Conservation (phyloP, 2,888 invertebrate genomes). For the Alloplasta piceator region DNA sequence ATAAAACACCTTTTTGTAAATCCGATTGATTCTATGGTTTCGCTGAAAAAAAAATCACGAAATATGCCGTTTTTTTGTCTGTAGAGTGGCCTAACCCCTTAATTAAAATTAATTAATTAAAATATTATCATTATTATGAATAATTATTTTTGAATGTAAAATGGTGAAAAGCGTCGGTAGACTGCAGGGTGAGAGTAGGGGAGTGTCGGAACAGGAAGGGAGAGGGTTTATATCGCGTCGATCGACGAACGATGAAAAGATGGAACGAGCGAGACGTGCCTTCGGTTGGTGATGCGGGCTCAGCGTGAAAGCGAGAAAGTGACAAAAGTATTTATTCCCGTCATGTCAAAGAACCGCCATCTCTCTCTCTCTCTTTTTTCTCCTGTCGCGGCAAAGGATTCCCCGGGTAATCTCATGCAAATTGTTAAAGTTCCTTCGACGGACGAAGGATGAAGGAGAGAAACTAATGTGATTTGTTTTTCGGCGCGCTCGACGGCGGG, state of each 20-base stretch:
- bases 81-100: too few species aligned
- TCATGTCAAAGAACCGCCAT: constrained; percentile 64
- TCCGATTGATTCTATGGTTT: too few species aligned
- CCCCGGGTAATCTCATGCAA: constrained; percentile 78
- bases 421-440: constrained; percentile 78
- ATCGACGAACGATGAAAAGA: constrained; percentile 51
- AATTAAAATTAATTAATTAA: too few species aligned
- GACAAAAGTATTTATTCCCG: constrained; percentile 75
- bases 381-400: constrained; percentile 53
- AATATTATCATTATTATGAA: too few species aligned
- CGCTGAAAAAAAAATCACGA: too few species aligned
- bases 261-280: constrained; percentile 43
- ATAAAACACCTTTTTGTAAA: too few species aligned
- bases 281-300: constrained; percentile 59
- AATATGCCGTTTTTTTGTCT: too few species aligned
- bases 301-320: constrained; percentile 42
- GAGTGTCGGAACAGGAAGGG: too few species aligned
- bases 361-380: constrained; percentile 55
- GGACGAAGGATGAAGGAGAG: constrained; percentile 69
- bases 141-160: too few species aligned
- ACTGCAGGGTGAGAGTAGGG: too few species aligned
- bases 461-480: constrained; percentile 77
- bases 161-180: too few species aligned
- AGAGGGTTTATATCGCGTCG: constrained; percentile 18
- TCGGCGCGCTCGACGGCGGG: constrained; percentile 68